A percentile compares a stretch with the other conserved stretches of the same genome.
These are phyloP conservation scores for Acanthis flammea DNA, from an alignment of 2,797 vertebrate species.

Conservation along the genomic window DNA sequence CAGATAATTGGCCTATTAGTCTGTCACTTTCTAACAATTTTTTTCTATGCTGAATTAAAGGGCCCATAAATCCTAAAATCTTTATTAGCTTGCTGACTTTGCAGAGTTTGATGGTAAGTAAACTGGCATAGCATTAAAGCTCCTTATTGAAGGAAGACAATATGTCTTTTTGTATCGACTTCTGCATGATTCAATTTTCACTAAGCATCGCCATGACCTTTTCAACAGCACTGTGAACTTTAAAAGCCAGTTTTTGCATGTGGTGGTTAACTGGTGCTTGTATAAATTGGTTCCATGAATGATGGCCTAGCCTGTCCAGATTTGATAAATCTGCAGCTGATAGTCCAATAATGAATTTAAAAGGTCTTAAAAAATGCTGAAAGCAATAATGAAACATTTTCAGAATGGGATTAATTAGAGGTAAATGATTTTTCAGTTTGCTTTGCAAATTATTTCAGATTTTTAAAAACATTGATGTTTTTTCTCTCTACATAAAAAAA, in stretches of 20 bases:
- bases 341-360: constrained; percentile 60
- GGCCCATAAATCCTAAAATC: constrained; percentile 51
- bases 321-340: constrained; percentile 33
- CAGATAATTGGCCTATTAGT: constrained; percentile 49
- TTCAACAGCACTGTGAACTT: constrained; percentile 63
- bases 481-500: background rate
- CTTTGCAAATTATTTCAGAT: constrained; percentile 12
- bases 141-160: constrained; percentile 68
- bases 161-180: constrained; percentile 73
- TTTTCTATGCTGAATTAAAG: constrained; percentile 48
- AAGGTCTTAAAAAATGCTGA: constrained; percentile 40
- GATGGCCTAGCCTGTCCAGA: constrained; percentile 52
- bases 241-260: constrained; percentile 72
- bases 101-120: constrained; percentile 66
- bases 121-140: constrained; percentile 56
- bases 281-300: constrained; percentile 54
- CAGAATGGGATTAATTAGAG: constrained; percentile 6
- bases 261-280: constrained; percentile 65
- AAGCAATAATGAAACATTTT: constrained; percentile 32
- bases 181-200: constrained; percentile 71
- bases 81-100: constrained; percentile 65
- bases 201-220: constrained; percentile 68
- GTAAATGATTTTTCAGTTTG: background rate
- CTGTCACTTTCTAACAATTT: constrained; percentile 29
- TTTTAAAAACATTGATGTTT: background rate